Percentiles rank a stretch among this genome's conserved stretches.
Conservation (phyloP, 2,888 invertebrate species). For the Sabatieria punctata region DNA sequence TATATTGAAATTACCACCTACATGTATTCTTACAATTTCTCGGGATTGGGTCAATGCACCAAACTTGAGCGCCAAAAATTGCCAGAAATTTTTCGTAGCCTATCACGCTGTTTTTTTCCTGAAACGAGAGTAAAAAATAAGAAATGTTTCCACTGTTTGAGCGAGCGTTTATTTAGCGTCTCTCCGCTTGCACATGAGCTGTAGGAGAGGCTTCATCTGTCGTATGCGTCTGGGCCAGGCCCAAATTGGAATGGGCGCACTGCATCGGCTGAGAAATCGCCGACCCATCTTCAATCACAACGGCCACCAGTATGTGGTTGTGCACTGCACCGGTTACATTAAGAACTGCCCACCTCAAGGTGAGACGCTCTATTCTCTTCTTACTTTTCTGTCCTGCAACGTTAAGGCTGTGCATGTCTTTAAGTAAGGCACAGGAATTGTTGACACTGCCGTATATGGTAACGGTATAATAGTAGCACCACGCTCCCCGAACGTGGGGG, state of each 20-base stretch:
- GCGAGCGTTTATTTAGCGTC: slow-evolving; percentile 68
- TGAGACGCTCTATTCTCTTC: slow-evolving; percentile 24
- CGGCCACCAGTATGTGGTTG: slow-evolving; percentile 90
- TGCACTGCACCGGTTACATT: slow-evolving; percentile 97
- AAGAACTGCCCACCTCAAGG: slow-evolving; percentile 97
- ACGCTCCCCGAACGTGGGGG: too few relatives aligned
- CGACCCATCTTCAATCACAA: slow-evolving; percentile 41
- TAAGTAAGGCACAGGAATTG: too few relatives aligned
- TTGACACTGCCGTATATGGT: not conserved
- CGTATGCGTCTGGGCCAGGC: slow-evolving; percentile 49
- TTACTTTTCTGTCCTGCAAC: not conserved
- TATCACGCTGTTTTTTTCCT: too few relatives aligned
- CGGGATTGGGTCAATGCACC: too few relatives aligned
- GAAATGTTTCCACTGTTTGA: too few relatives aligned
- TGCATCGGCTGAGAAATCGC: slow-evolving; percentile 24
- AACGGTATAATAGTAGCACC: not conserved
- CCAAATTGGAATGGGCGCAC: slow-evolving; percentile 13
- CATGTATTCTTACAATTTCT: too few relatives aligned
- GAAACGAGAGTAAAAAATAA: too few relatives aligned
- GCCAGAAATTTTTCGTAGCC: not conserved
- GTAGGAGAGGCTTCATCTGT: slow-evolving; percentile 93
- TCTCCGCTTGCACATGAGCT: slow-evolving; percentile 94
- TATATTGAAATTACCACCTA: too few relatives aligned
- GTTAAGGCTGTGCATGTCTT: too few relatives aligned
- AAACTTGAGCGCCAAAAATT: not conserved